phyloP scores from a whole-genome alignment of 1,140 invertebrate species.

The Epicauta chinensis region DNA sequence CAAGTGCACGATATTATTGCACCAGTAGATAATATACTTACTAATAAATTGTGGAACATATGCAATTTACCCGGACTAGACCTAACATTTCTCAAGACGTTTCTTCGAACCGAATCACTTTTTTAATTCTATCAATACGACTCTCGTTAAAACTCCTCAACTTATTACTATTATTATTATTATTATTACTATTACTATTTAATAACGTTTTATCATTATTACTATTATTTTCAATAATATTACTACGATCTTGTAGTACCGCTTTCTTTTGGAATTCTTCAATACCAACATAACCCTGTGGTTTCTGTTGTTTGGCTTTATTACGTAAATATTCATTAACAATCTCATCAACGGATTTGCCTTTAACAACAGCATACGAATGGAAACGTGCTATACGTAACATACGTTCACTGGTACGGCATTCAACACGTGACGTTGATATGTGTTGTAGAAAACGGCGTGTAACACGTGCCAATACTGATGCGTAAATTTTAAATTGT shows the following conservation, averaged over 20 bases:
- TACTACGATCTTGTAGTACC: not conserved
- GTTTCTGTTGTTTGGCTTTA: slow-evolving; percentile 27
- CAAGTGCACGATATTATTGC: slow-evolving; percentile 3
- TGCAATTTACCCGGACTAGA: not conserved
- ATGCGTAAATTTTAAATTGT: slow-evolving; percentile 57
- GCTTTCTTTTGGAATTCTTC: slow-evolving; percentile 16
- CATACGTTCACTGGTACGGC: slow-evolving; percentile 51
- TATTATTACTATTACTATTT: not conserved
- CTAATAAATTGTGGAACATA: no score
- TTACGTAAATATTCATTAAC: slow-evolving; percentile 42
- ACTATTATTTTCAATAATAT: not conserved
- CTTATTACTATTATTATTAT: not conserved
- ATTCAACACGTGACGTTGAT: slow-evolving; percentile 44
- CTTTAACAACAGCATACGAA: slow-evolving; percentile 54
- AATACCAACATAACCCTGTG: slow-evolving; percentile 34
- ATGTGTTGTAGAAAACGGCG: slow-evolving; percentile 43
- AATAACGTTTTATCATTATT: not conserved
- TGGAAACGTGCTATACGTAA: slow-evolving; percentile 56
- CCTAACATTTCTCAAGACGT: not conserved
- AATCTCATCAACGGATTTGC: slow-evolving; percentile 52
- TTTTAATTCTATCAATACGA: slow-evolving; percentile 33
- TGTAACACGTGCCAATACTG: slow-evolving; percentile 49
- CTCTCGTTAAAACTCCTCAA: slow-evolving; percentile 18
- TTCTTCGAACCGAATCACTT: slow-evolving; percentile 36
- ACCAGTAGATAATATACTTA: not conserved